Percentiles rank a stretch among this genome's conserved stretches.
phyloP scores from a whole-genome alignment of 2,888 invertebrate genomes.

The Heliconius ethilla region DNA sequence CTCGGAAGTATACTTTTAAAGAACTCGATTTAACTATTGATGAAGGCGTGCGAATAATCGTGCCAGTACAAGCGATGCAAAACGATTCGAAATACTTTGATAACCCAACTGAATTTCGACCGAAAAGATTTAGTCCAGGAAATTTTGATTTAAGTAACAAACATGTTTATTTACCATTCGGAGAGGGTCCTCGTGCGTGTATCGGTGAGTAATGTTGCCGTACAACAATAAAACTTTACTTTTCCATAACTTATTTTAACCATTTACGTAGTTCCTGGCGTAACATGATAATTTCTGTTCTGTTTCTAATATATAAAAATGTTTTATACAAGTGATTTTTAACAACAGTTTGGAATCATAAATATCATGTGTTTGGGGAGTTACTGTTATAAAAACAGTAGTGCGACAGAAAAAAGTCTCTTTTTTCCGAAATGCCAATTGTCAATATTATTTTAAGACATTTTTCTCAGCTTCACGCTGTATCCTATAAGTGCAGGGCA shows the following conservation, averaged over 20 bases:
- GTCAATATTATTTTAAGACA: no score
- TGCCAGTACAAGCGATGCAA: constrained; percentile 4
- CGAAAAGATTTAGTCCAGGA: constrained; percentile 60
- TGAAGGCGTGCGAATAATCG: constrained; percentile 1
- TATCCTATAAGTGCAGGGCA: no score
- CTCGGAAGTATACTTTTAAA: constrained; percentile 9
- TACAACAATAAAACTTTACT: neutral
- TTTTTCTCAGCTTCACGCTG: no score
- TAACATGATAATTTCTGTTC: no score
- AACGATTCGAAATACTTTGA: constrained; percentile 34
- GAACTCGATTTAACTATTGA: constrained; percentile 3
- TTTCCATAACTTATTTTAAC: neutral
- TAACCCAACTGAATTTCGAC: constrained; percentile 57
- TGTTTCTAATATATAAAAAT: neutral
- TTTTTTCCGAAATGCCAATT: no score
- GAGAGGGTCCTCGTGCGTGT: constrained; percentile 64
- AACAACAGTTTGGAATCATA: no score
- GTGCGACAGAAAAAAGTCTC: no score
- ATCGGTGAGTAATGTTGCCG: constrained; percentile 55
- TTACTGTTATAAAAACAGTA: no score
- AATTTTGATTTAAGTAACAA: constrained; percentile 52
- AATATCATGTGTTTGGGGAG: no score
- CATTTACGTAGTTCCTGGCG: neutral
- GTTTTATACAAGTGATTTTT: no score
- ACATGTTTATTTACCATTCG: constrained; percentile 64